A percentile compares a stretch with the other conserved stretches of the same genome.
Conservation (phyloP, 2,888 invertebrate species). For the Agrotis segetum region DNA sequence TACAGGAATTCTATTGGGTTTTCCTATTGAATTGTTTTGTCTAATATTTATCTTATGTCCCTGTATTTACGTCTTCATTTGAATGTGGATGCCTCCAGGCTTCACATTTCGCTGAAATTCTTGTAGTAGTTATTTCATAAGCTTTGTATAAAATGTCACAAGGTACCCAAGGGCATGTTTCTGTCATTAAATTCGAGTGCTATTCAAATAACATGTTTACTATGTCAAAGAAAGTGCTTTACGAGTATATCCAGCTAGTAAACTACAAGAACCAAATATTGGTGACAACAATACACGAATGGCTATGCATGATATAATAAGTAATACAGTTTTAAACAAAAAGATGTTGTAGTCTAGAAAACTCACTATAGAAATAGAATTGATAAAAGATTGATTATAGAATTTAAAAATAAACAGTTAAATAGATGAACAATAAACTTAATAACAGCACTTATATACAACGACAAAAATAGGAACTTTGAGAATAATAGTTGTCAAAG, state of each 20-base stretch:
- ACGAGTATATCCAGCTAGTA: not conserved
- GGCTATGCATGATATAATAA: not conserved
- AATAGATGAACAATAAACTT: too few relatives aligned
- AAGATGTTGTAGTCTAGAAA: not conserved
- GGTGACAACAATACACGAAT: not conserved
- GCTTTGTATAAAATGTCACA: conserved; percentile 23
- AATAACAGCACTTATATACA: too few relatives aligned
- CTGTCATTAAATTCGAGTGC: conserved; percentile 40
- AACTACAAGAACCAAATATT: conserved; percentile 5
- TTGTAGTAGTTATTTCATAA: conserved; percentile 21
- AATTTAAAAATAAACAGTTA: too few relatives aligned
- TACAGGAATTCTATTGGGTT: not conserved
- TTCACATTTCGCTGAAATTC: not conserved
- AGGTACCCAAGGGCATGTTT: conserved; percentile 15
- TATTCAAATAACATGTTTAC: conserved; percentile 50
- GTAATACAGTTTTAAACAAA: not conserved
- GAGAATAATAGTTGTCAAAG: too few relatives aligned
- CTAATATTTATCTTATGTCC: not conserved
- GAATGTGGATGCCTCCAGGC: not conserved
- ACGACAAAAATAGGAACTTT: too few relatives aligned
- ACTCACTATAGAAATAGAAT: too few relatives aligned
- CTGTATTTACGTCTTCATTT: not conserved
- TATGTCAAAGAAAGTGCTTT: not conserved
- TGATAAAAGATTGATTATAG: too few relatives aligned
- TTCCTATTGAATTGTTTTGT: not conserved